Base-by-base conservation (phyloP, 2,888 invertebrate species). In the Thecophora atra region DNA sequence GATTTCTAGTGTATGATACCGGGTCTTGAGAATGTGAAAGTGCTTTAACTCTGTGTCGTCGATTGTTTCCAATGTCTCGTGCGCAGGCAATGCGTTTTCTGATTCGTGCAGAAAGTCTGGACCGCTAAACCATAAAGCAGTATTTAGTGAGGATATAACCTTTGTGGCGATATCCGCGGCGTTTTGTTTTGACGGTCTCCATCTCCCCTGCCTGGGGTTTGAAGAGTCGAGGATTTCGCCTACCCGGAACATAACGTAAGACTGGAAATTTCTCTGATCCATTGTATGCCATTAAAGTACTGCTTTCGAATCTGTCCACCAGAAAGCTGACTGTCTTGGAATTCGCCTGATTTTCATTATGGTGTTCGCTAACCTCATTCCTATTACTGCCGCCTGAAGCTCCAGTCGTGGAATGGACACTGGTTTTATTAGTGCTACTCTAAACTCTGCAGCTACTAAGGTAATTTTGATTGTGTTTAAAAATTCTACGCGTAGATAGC, bases 231-330 rank as follows among this genome's bases (percentile, higher is more conserved):
- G 28, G 37, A 77, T 62, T 64, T 76, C 75, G 0, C n/a, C n/a
- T n/a, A n/a, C n/a, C n/a, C n/a, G n/a, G n/a, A n/a, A n/a, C n/a
- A n/a, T n/a, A n/a, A n/a, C 71, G 73, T 17, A 76, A 70, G 68
- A 26, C 47, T 75, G 13, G 73, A 71, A 21, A 76, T 74, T 71
- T 76, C n/a, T 76, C n/a, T 76, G 42, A 0, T 60, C 28, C 6
- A 68, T 73, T 0, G 77, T 77, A 76, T 21, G 21, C 76, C 70
- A 0, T 73, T 73, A 0, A 77, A 28, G 2, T 74, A 75, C 75
- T 70, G 63, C 70, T 72, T 30, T 73, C 37, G n/a, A 75, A 15
- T 52, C 73, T 75, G 62, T n/a, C 71, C 72, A 1, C 56, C 69
- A 11, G 71, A 44, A 8, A 65, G 72, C 70, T 51, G 71, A n/a